Conservation (phyloP, 2,888 invertebrate genomes). For the Aphelenchoides bicaudatus region DNA sequence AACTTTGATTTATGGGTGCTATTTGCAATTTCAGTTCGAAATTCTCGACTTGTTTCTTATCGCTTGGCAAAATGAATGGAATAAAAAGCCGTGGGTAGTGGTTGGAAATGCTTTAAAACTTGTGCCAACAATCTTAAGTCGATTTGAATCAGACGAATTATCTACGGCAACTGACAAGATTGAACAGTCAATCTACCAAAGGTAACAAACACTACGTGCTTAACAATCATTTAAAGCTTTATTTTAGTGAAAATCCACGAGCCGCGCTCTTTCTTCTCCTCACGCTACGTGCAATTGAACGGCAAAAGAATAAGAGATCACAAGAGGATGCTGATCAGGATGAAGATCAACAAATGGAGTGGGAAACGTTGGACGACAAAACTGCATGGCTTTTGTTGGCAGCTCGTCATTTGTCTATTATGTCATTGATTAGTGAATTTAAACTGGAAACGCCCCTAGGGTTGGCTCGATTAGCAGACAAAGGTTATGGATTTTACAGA, state of each 20-base stretch:
- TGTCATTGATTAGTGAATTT: conserved; percentile 21
- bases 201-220: conserved; percentile 9
- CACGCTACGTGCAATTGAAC: conserved; percentile 14
- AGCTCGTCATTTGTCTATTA: conserved; percentile 20
- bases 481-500: conserved; percentile 34
- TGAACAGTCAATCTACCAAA: conserved; percentile 8
- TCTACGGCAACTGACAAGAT: not conserved
- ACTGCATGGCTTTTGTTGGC: conserved; percentile 22
- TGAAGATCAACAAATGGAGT: not conserved
- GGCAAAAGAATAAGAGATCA: not conserved
- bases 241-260: conserved; percentile 18
- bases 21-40: not conserved
- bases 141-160: not conserved
- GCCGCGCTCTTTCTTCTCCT: conserved; percentile 21
- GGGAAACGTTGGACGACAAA: conserved; percentile 23
- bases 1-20: too few relatives aligned
- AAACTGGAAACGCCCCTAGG: not conserved
- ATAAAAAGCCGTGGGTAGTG: not conserved
- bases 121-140: conserved; percentile 8
- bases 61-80: conserved; percentile 13
- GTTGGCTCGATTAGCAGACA: conserved; percentile 20
- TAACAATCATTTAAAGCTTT: conserved; percentile 6
- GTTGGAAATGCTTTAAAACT: conserved; percentile 11
- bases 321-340: too few relatives aligned
- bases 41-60: not conserved